Conservation (phyloP, 2,113 vertebrate genomes). For the Pseudopodoces humilis region DNA sequence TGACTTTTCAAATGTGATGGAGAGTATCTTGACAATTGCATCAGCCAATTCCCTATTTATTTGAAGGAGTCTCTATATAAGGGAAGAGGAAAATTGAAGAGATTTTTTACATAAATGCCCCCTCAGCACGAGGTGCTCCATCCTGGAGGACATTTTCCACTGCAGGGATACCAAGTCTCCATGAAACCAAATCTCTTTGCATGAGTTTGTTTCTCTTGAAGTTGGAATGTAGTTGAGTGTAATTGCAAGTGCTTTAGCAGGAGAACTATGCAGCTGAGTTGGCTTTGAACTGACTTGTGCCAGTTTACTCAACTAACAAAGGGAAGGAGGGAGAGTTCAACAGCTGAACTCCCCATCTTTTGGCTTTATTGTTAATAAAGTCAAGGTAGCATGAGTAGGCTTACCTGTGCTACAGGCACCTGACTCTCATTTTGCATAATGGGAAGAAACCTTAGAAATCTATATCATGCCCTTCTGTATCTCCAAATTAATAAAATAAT, state of each 20-base stretch:
- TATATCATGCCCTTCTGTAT: fast-evolving
- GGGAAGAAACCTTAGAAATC: not conserved
- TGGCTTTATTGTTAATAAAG: not conserved
- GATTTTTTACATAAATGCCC: not conserved
- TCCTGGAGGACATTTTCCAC: not conserved
- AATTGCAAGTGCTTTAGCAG: not conserved
- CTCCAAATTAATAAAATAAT: not conserved
- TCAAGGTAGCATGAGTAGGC: not conserved
- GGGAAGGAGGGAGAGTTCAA: not conserved
- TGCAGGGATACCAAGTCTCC: not conserved
- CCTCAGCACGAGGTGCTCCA: not conserved
- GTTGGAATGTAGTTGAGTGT: not conserved
- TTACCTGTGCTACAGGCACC: not conserved
- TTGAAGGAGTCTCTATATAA: not conserved
- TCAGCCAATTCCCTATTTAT: not conserved
- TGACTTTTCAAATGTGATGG: not conserved
- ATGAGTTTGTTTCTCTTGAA: not conserved
- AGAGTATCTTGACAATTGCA: not conserved
- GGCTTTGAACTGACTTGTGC: not conserved
- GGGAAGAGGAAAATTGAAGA: not conserved
- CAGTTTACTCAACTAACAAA: not conserved
- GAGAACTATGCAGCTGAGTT: not conserved
- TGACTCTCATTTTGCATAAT: not conserved
- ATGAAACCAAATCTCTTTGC: not conserved
- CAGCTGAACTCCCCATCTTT: not conserved